These are phyloP conservation scores for Erpobdella octoculata DNA, from an alignment of 2,888 invertebrate species.

Conservation along the genomic window DNA sequence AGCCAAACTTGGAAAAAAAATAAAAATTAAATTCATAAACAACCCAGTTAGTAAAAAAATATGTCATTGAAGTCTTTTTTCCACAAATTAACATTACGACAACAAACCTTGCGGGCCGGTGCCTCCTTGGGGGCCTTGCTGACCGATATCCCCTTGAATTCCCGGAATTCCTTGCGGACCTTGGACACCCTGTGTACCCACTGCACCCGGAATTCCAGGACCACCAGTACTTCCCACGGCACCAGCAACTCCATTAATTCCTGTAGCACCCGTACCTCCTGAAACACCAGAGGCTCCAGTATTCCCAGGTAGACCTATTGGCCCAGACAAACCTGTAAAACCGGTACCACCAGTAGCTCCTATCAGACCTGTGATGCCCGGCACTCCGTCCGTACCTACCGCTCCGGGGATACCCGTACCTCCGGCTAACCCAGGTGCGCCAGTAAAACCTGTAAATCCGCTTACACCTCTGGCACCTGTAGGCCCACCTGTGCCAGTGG, in stretches of 20 bases:
- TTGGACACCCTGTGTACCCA: conserved; percentile 10
- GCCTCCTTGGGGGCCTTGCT: conserved; percentile 12
- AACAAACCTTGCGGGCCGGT: not conserved
- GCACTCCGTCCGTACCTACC: not conserved
- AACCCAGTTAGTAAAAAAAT: not conserved
- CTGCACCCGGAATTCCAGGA: conserved; percentile 16
- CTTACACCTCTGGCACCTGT: not conserved
- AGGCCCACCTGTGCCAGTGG: not conserved
- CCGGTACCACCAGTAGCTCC: conserved; percentile 10
- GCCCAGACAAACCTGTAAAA: not conserved
- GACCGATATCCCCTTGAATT: conserved; percentile 29
- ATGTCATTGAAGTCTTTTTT: too few species aligned
- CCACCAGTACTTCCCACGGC: conserved; percentile 27
- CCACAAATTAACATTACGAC: too few species aligned
- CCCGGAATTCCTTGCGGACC: conserved; percentile 15
- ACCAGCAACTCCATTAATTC: conserved; percentile 21
- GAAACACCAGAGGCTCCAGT: conserved; percentile 9
- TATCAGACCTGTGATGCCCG: not conserved
- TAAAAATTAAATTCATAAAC: not conserved
- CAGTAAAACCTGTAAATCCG: not conserved
- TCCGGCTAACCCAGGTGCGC: conserved; percentile 21
- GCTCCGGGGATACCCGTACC: conserved; percentile 26
- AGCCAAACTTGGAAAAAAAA: not conserved
- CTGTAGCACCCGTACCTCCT: not conserved
- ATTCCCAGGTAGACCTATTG: conserved; percentile 2